Evolutionary conservation across 2,797 vertebrate species (phyloP).

Genomic region (Coilia nasus): DNA sequence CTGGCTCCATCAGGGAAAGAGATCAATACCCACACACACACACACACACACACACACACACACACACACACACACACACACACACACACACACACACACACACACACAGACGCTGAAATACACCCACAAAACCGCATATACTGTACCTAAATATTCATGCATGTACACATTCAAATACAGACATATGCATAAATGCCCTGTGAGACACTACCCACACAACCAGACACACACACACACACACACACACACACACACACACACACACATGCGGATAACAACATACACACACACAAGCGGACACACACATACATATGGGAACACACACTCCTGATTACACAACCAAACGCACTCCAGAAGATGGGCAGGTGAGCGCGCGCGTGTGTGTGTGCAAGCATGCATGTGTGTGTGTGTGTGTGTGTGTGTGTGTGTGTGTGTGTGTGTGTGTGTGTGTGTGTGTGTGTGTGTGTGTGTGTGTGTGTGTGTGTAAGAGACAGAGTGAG

Average conservation of each 20-base stretch:
- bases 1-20: not conserved
- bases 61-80: not conserved
- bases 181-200: too few species aligned
- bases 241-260: conserved; percentile 2
- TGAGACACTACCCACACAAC: not conserved
- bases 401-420: conserved; percentile 7
- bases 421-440: conserved; percentile 20
- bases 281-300: not conserved
- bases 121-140: not conserved
- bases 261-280: not conserved
- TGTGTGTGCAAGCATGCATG: too few species aligned
- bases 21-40: not conserved
- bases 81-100: not conserved
- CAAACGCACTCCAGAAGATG: too few species aligned
- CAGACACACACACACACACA: not conserved
- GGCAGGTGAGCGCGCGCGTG: too few species aligned
- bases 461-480: not conserved
- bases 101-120: not conserved
- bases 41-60: not conserved
- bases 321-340: too few species aligned
- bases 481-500: too few species aligned
- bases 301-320: not conserved
- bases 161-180: too few species aligned
- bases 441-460: not conserved
- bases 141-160: too few species aligned